Evolutionary conservation across 2,797 vertebrate genomes (phyloP), one percentile per base, ranked within the genome.

Genomic region (Fundulus diaphanus): DNA sequence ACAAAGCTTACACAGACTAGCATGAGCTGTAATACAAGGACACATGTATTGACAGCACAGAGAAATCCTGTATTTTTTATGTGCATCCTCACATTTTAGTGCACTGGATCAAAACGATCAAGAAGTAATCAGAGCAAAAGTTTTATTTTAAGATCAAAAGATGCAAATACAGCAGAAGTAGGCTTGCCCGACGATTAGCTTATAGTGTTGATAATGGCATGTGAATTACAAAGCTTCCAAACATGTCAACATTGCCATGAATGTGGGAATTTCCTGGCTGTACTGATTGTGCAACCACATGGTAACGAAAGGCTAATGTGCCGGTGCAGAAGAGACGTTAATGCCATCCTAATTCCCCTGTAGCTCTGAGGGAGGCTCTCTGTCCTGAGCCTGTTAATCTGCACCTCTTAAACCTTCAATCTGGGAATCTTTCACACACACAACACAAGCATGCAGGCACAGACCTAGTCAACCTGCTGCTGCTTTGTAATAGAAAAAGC

Each of bases 301-400:
- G 44, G 65, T 86, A 82, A 90, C 91, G 85, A 91, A 91, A 90
- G 86, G 78, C 88, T 92, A 89, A 90, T 91, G 86, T 87, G 86
- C 83, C 70, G 85, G 77, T 85, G 88, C 87, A 90, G 85, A 87
- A 74, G 79, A 87, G 82, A 85, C 42, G 59, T 85, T 89, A 89
- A 91, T 87, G 82, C 89, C 83, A 81, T 83, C 75, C 83, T 90
- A 89, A 93, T 91, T 92, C 90, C 77, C 35, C 86, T 82, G 76
- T 80, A 54, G 78, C 84, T 85, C 82, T 40, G 81, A 78, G 80
- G 59, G 12, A 72, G 73, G 72, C 85, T 6, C 78, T 78, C 79
- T 72, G 83, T 88, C 87, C 82, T 87, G 84, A 90, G 86, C 85
- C 83, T 84, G 83, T 91, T 92, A 90, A 91, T 92, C 92, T 88